Percentiles rank a stretch among this genome's conserved stretches.
These are phyloP conservation scores for Bambusicola thoracicus DNA, from an alignment of 2,113 vertebrate species.

Conservation along the genomic window DNA sequence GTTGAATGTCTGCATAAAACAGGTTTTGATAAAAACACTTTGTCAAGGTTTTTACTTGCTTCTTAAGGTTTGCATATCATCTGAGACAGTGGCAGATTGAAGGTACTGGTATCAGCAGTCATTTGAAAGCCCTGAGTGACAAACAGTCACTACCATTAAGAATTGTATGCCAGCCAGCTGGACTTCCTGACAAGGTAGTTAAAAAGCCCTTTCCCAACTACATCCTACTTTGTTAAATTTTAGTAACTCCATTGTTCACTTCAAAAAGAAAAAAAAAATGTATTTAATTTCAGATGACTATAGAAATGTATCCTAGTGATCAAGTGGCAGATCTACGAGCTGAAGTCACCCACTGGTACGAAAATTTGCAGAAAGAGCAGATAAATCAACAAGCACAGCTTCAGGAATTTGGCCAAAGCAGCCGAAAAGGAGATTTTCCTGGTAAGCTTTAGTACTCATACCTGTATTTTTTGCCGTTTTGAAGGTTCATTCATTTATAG, in stretches of 20 bases:
- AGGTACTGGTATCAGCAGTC: conserved; percentile 97
- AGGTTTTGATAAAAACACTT: background rate
- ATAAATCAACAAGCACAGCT: conserved; percentile 98
- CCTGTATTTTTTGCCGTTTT: background rate
- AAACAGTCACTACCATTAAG: conserved; percentile 95
- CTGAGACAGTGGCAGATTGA: conserved; percentile 99
- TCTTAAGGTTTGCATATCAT: conserved; percentile 94
- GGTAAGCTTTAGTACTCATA: conserved; percentile 74
- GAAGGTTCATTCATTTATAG: background rate
- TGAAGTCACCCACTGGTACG: conserved; percentile 99
- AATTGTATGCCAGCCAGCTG: conserved; percentile 97
- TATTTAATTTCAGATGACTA: conserved; percentile 91
- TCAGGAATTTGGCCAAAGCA: conserved; percentile 97
- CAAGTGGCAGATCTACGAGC: conserved; percentile 97
- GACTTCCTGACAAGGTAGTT: conserved; percentile 94
- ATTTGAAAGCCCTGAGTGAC: conserved; percentile 97
- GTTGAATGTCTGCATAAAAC: background rate
- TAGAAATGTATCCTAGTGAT: conserved; percentile 99
- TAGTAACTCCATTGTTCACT: background rate
- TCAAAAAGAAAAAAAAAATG: background rate
- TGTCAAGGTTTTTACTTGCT: conserved; percentile 1
- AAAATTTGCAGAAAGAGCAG: conserved; percentile 99
- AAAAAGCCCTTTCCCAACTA: background rate
- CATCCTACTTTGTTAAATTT: background rate
- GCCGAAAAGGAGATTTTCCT: conserved; percentile 93